Evolutionary conservation across 2,888 invertebrate species (phyloP), one percentile per base, ranked within the genome.

Genomic region (Orthosia gracilis): DNA sequence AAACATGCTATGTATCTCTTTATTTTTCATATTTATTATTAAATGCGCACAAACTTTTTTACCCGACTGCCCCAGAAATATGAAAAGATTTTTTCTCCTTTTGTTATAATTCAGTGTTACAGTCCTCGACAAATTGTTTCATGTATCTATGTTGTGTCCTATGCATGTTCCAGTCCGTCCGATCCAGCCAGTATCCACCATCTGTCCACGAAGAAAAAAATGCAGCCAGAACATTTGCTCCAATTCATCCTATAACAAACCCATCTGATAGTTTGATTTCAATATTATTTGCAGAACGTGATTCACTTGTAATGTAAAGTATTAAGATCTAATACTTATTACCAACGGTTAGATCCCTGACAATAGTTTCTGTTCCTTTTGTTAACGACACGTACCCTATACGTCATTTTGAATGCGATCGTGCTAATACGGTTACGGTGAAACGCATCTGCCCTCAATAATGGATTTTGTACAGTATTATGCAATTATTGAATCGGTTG

Each of bases 381-480:
- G 94, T 95, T 85, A 80, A 76, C 86, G 89, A 92, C 94, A 95
- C 94, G 95, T 85, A 89, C 90, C 82, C 87, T 49, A 90, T 93
- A 83, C 89, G 89, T 93, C 91, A 92, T 88, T 88, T 86, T 93
- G 92, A 92, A 91, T 68, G 82, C 84, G 85, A 89, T 87, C 85
- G 84, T 83, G 85, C 85, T 85, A 80, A 78, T 84, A 80, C 65
- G 59, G 79, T 67, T 63, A 85, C 74, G 73, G 72, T 70, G 75
- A 70, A 70, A 77, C 59, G 74, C 86, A 86, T 86, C 86, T 86
- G 86, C 82, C 74, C 64, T 61, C 69, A 26, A 65, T 71, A 86
- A 86, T 87, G 76, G 69, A 85, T 84, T 85, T 64, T 84, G 69
- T 73, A 84, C 82, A 86, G 74, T 85, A 79, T 85, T 79, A 77